A percentile compares a stretch with the other conserved stretches of the same genome.
Conservation (phyloP, 2,888 invertebrate genomes). For the Aphidius colemani region DNA sequence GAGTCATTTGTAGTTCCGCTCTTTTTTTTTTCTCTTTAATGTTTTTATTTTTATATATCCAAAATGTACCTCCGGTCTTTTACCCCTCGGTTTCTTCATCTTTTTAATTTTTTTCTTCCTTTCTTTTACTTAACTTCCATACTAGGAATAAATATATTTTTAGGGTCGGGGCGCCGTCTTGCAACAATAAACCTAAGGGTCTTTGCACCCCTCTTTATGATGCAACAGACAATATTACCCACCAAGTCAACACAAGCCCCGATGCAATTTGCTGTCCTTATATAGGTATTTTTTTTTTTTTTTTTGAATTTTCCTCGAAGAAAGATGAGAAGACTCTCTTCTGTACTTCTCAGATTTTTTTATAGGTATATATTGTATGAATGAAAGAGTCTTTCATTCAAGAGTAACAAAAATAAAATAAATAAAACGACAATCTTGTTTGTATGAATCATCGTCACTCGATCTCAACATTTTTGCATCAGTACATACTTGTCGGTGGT, state of each 20-base stretch:
- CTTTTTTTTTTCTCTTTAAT: constrained; percentile 30
- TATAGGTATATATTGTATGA: constrained; percentile 1
- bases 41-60: constrained; percentile 29
- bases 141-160: constrained; percentile 26
- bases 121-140: constrained; percentile 47
- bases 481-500: too few species aligned
- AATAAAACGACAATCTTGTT: background rate
- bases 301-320: background rate
- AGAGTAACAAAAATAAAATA: background rate
- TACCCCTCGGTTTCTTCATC: constrained; percentile 21
- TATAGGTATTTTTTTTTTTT: constrained; percentile 2
- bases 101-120: constrained; percentile 26
- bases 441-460: constrained; percentile 18
- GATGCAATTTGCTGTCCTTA: background rate
- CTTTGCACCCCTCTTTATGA: constrained; percentile 5
- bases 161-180: constrained; percentile 40
- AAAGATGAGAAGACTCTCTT: background rate
- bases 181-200: constrained; percentile 50
- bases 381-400: constrained; percentile 13
- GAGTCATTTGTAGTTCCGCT: constrained; percentile 14
- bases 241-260: background rate
- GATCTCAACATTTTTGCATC: constrained; percentile 13
- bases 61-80: constrained; percentile 20
- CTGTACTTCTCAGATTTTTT: background rate
- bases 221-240: too few species aligned